Percentiles rank a stretch among this genome's conserved stretches.
Conservation (phyloP, 2,888 invertebrate species). For the Drosophila gaucha region DNA sequence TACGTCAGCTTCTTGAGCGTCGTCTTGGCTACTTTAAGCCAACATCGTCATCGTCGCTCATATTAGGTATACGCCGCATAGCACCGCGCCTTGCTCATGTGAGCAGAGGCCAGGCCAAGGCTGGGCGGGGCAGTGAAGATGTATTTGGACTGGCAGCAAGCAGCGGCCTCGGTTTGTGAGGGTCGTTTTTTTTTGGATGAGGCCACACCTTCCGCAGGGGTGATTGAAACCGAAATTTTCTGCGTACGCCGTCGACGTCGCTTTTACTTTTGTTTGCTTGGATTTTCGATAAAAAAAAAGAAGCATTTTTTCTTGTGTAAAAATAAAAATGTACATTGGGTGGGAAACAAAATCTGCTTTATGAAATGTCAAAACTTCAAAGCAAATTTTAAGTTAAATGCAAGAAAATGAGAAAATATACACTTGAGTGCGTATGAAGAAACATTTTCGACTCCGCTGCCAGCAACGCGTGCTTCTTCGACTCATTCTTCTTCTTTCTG, state of each 20-base stretch:
- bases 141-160: constrained; percentile 31
- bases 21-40: constrained; percentile 75
- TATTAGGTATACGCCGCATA: constrained; percentile 67
- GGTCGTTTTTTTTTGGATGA: constrained; percentile 68
- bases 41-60: constrained; percentile 56
- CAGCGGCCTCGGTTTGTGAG: constrained; percentile 50
- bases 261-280: constrained; percentile 80
- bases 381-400: constrained; percentile 77
- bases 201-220: constrained; percentile 83
- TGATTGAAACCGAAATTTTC: constrained; percentile 69
- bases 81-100: constrained; percentile 39
- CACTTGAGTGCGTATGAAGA: constrained; percentile 80
- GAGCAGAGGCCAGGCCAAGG: constrained; percentile 21
- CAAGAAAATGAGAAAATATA: constrained; percentile 82
- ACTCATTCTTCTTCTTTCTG: constrained; percentile 28
- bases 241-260: constrained; percentile 52
- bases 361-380: constrained; percentile 83
- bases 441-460: constrained; percentile 58
- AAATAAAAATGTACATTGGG: constrained; percentile 44
- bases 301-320: constrained; percentile 29
- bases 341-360: constrained; percentile 72
- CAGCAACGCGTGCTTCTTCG: constrained; percentile 34
- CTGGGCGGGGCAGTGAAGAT: constrained; percentile 28
- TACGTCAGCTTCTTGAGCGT: constrained; percentile 51
- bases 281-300: constrained; percentile 61